Evolutionary conservation across 2,113 vertebrate species (phyloP).

Genomic region (Odontesthes bonariensis): DNA sequence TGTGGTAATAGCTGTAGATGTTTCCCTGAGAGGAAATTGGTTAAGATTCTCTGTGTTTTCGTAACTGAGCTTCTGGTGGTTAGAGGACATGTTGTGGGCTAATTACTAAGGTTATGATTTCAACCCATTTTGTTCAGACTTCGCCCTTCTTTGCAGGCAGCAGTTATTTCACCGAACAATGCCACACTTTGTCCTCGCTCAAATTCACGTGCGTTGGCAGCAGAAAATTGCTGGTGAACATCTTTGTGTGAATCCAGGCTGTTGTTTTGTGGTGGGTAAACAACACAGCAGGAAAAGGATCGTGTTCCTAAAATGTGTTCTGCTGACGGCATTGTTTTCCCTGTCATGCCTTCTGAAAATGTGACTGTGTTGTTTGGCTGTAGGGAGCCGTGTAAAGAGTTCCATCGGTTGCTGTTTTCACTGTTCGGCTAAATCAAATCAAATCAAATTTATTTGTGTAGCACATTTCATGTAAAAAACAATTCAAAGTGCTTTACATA

Average conservation of each 20-base stretch:
- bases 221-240: slow-evolving; percentile 14
- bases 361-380: slow-evolving; percentile 32
- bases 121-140: slow-evolving; percentile 5
- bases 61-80: slow-evolving; percentile 37
- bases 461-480: no score
- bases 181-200: slow-evolving; percentile 19
- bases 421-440: no score
- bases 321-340: slow-evolving; percentile 38
- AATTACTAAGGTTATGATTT: slow-evolving; percentile 39
- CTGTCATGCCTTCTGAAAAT: slow-evolving; percentile 47
- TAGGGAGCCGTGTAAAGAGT: slow-evolving; percentile 22
- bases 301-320: slow-evolving; percentile 24
- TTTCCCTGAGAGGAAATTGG: slow-evolving; percentile 58
- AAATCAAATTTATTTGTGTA: no score
- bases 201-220: slow-evolving; percentile 11
- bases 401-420: slow-evolving; percentile 16
- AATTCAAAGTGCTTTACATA: no score
- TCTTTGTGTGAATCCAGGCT: slow-evolving; percentile 28
- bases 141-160: background rate
- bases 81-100: slow-evolving; percentile 14
- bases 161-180: slow-evolving; percentile 27
- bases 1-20: slow-evolving; percentile 40
- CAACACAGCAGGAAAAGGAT: slow-evolving; percentile 20
- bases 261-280: slow-evolving; percentile 41
- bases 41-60: slow-evolving; percentile 46